Evolutionary conservation across 2,113 vertebrate species (phyloP).

Genomic region (Barbus barbus): DNA sequence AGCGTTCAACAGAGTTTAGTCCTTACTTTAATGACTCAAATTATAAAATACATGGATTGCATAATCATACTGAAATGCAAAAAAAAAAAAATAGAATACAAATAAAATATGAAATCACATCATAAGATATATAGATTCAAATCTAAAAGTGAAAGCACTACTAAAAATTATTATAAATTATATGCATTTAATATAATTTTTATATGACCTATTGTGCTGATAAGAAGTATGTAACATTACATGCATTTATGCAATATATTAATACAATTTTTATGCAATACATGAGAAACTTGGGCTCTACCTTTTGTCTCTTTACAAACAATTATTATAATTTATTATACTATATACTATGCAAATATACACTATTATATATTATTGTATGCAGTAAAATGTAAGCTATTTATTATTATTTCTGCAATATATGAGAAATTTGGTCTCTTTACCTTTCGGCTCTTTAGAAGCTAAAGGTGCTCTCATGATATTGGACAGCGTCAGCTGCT

Average conservation of each 20-base stretch:
- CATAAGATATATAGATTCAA: too few relatives aligned
- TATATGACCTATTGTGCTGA: neutral
- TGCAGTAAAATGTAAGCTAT: neutral
- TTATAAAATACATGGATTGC: too few relatives aligned
- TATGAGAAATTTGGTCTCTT: neutral
- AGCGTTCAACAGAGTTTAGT: too few relatives aligned
- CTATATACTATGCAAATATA: too few relatives aligned
- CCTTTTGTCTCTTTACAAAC: conserved; percentile 51
- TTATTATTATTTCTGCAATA: neutral
- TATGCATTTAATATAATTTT: too few relatives aligned
- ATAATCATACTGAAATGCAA: too few relatives aligned
- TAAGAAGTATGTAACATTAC: neutral
- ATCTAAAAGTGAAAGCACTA: too few relatives aligned
- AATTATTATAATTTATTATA: too few relatives aligned
- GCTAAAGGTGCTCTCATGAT: conserved; percentile 16
- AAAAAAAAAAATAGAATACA: too few relatives aligned
- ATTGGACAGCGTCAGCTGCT: conserved; percentile 65
- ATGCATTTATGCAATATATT: neutral
- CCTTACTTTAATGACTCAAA: too few relatives aligned
- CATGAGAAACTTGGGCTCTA: conserved; percentile 27
- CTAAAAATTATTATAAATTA: too few relatives aligned
- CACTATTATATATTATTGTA: neutral
- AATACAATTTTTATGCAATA: neutral
- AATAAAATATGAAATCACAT: too few relatives aligned
- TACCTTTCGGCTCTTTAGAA: conserved; percentile 45